phyloP scores from a whole-genome alignment of 1,140 invertebrate genomes.

The Drosophila pallidifrons region DNA sequence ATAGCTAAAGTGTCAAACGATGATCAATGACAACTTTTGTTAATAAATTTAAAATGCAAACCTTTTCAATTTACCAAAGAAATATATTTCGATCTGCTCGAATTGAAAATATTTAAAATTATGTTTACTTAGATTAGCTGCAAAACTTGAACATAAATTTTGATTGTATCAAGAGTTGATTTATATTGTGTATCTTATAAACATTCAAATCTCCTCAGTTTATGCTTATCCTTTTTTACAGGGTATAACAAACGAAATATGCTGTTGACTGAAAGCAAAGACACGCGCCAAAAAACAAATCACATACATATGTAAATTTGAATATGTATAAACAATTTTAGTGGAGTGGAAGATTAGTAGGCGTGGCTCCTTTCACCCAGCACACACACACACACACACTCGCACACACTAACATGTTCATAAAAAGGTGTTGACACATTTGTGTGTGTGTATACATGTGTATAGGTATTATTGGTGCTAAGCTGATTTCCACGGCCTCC shows the following conservation, averaged over 20 bases:
- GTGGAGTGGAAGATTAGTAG: conserved; percentile 62
- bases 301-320: conserved; percentile 43
- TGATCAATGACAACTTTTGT: no score
- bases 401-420: conserved; percentile 1
- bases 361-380: conserved; percentile 4
- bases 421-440: conserved; percentile 81
- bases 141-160: no score
- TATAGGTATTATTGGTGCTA: conserved; percentile 61
- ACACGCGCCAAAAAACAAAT: conserved; percentile 40
- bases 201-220: no score
- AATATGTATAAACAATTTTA: conserved; percentile 46
- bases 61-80: no score
- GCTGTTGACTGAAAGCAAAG: conserved; percentile 62
- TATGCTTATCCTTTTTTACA: not conserved
- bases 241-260: conserved; percentile 48
- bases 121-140: no score
- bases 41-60: no score
- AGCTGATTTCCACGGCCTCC: conserved; percentile 66
- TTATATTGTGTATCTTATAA: no score
- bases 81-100: no score
- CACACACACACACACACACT: not conserved
- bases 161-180: no score
- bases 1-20: not conserved
- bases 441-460: conserved; percentile 34
- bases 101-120: no score